Conservation (phyloP, 2,113 vertebrate species). For the Chloebia gouldiae region DNA sequence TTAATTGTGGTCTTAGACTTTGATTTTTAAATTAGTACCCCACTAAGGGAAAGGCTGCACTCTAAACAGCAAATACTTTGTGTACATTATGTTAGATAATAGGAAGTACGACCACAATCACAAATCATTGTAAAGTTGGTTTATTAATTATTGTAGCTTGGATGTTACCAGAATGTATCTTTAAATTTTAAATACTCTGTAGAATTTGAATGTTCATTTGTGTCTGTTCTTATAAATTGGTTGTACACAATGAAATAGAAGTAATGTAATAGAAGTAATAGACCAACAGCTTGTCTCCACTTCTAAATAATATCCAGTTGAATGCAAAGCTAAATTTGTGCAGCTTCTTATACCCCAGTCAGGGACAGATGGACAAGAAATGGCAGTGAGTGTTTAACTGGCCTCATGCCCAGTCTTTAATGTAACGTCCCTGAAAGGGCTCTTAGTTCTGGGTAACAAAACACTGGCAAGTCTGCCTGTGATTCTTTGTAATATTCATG, state of each 20-base stretch:
- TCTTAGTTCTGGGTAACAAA: slow-evolving; percentile 54
- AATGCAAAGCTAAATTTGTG: neutral
- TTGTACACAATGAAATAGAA: neutral
- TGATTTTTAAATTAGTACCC: neutral
- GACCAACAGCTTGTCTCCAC: neutral
- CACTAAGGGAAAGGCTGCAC: neutral
- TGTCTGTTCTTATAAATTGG: neutral
- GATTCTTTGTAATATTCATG: slow-evolving; percentile 24
- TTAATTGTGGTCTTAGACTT: neutral
- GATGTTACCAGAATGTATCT: neutral
- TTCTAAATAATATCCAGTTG: neutral
- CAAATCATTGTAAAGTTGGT: neutral
- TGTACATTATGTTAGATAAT: neutral
- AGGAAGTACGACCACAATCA: neutral
- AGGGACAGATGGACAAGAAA: slow-evolving; percentile 55
- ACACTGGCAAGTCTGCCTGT: slow-evolving; percentile 34
- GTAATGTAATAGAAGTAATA: neutral
- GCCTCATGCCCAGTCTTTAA: slow-evolving; percentile 49
- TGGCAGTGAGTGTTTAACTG: slow-evolving; percentile 61
- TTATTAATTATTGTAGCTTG: neutral
- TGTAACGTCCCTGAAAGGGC: slow-evolving; percentile 57
- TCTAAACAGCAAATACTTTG: neutral
- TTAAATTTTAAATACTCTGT: neutral
- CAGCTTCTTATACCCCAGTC: neutral
- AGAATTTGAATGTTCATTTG: neutral